Conservation (phyloP, 2,113 vertebrate species). For the Phylloscopus trochilus region DNA sequence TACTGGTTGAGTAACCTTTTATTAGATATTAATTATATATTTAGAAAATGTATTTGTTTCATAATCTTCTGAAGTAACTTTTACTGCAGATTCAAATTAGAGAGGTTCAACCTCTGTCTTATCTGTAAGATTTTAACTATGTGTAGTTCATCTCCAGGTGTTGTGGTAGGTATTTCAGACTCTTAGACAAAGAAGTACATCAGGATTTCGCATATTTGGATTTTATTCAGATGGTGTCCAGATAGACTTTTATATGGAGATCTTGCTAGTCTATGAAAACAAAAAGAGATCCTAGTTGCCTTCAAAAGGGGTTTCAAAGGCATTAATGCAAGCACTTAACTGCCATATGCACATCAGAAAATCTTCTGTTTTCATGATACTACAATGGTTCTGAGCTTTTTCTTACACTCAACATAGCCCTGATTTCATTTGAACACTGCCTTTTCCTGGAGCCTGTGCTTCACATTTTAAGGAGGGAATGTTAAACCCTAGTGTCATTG, state of each 20-base stretch:
- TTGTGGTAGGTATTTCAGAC: background rate
- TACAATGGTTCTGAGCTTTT: background rate
- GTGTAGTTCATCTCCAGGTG: background rate
- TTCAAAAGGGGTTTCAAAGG: background rate
- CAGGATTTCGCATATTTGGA: background rate
- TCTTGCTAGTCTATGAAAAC: background rate
- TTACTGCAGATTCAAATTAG: background rate
- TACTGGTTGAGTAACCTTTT: background rate
- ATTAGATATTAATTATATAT: background rate
- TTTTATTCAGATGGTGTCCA: background rate
- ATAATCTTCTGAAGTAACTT: background rate
- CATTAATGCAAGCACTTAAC: background rate
- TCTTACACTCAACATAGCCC: background rate
- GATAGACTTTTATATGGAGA: background rate
- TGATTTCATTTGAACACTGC: background rate
- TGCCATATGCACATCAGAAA: background rate
- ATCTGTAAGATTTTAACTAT: background rate
- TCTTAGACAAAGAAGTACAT: background rate
- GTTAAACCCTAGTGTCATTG: background rate
- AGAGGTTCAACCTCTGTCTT: background rate
- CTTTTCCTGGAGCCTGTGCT: background rate
- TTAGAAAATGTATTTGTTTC: background rate
- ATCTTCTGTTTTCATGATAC: background rate
- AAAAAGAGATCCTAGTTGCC: background rate
- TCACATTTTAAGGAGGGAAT: background rate